Evolutionary conservation across 2,113 vertebrate species (phyloP).

Genomic region (Oryzias javanicus): DNA sequence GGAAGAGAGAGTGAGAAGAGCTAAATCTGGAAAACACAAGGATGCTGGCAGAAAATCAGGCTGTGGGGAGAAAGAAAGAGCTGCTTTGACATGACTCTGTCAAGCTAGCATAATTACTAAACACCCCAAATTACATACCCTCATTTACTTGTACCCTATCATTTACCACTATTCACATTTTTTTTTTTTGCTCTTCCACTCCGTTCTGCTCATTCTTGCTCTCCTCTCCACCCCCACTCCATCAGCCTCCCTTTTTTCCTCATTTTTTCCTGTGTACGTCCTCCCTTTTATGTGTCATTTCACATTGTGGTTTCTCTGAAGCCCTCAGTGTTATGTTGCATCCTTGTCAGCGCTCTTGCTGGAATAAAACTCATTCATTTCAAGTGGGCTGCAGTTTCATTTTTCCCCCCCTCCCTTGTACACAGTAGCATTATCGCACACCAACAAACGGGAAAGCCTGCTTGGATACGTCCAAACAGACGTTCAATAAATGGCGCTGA

Average conservation of each 20-base stretch:
- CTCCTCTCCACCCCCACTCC: conserved; percentile 5
- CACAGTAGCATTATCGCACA: conserved; percentile 1
- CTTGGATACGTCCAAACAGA: conserved; percentile 8
- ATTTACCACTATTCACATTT: conserved; percentile 70
- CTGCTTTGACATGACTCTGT: conserved; percentile 71
- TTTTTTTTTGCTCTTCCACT: conserved; percentile 55
- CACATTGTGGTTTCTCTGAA: conserved; percentile 34
- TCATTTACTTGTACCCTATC: conserved; percentile 73
- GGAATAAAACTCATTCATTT: background rate
- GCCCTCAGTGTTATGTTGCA: conserved; percentile 19
- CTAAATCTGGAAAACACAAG: conserved; percentile 76
- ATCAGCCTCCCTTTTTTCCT: conserved; percentile 10
- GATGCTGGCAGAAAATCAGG: conserved; percentile 50
- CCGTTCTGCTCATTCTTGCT: conserved; percentile 39
- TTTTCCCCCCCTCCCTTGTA: background rate
- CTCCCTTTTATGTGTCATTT: conserved; percentile 8
- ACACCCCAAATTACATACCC: conserved; percentile 77
- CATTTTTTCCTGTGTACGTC: conserved; percentile 21
- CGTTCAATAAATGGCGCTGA: conserved; percentile 10
- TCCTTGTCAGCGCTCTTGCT: background rate
- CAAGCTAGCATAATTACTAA: conserved; percentile 76
- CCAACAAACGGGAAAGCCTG: conserved; percentile 1
- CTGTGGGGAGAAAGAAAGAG: conserved; percentile 59
- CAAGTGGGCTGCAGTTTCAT: background rate
- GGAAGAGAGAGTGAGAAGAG: conserved; percentile 51